These are phyloP conservation scores for Caerostris darwini DNA, from an alignment of 1,140 invertebrate species.

Conservation along the genomic window DNA sequence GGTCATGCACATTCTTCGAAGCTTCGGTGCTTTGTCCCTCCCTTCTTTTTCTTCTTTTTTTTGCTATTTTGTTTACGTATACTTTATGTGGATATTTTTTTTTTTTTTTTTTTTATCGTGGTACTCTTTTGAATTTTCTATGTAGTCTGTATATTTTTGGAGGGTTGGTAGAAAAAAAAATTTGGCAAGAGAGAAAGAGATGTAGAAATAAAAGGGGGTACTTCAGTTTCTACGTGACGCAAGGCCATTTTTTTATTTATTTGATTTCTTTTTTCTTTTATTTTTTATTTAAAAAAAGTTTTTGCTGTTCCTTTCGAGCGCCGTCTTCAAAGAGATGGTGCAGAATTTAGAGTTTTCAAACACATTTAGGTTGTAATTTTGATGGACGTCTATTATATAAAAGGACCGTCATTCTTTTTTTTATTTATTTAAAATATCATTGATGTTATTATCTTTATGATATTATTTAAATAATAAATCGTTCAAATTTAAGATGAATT, in stretches of 20 bases:
- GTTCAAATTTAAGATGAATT: too few relatives aligned
- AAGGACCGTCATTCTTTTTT: background rate
- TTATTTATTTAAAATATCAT: too few relatives aligned
- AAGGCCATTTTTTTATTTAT: background rate
- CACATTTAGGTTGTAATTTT: slow-evolving; percentile 55
- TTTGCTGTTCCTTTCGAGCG: background rate
- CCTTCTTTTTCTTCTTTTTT: background rate
- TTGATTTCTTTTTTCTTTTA: background rate
- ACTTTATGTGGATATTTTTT: slow-evolving; percentile 30
- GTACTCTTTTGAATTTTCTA: slow-evolving; percentile 70
- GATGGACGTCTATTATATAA: slow-evolving; percentile 21
- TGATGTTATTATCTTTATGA: too few relatives aligned
- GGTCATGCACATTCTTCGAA: slow-evolving; percentile 51
- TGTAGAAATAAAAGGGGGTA: background rate
- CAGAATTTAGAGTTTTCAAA: slow-evolving; percentile 53
- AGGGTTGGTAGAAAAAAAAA: background rate
- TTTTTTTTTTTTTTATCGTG: slow-evolving; percentile 30
- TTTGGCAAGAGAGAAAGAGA: background rate
- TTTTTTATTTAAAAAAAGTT: background rate
- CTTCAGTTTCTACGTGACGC: slow-evolving; percentile 65
- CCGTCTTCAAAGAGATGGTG: slow-evolving; percentile 46
- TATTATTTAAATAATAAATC: too few relatives aligned
- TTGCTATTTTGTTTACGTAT: slow-evolving; percentile 67
- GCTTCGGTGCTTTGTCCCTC: slow-evolving; percentile 42
- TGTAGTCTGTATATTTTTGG: slow-evolving; percentile 45